Evolutionary conservation across 2,113 vertebrate genomes (phyloP), one percentile per base, ranked within the genome.

Genomic region (Dipodomys merriami): DNA sequence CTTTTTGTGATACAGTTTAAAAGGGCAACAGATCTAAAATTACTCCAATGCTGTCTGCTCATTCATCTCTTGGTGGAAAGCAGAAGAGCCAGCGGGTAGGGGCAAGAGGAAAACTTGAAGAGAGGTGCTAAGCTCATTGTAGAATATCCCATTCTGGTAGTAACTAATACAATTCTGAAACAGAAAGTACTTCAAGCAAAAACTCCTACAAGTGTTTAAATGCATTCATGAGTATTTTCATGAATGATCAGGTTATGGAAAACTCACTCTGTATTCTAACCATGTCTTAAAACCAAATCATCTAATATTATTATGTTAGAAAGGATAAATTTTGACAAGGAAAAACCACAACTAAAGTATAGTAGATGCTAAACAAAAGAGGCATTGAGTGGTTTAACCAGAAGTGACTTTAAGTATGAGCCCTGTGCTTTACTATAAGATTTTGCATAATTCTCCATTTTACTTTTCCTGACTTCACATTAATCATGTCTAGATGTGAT

Each of bases 361-460:
- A 71, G 6, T 9, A 69, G 79, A 97, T 98, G 27, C 9, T 82
- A 82, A 65, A 16, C 2, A 4, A 65, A 29, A 25, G 64, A 15
- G 27, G 44, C 23, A 44, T 65, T 7, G 6, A 19, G 15, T 30
- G 29, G n/a, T 60, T n/a, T 62, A 82, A 62, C 5, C 99, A 78
- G 99, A 98, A 91, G 99, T 99, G 93, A 98, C 98, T 23, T 65
- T 33, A 99, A 99, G 96, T 53, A 53, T 53, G 49, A 53, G 49
- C 49, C 49, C 49, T 12, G 12, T 53, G 12, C 49, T 53, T 53
- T 53, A 53, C 11, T 53, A 53, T 53, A 53, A 53, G 8, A 11
- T 53, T 53, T 53, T 53, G 49, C 49, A 53, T 53, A 53, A 53
- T 53, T 53, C 49, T 53, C 49, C 11, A 53, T 13, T 53, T 53